Evolutionary conservation across 2,888 invertebrate genomes (phyloP).

Genomic region (Parnassius glacialis): DNA sequence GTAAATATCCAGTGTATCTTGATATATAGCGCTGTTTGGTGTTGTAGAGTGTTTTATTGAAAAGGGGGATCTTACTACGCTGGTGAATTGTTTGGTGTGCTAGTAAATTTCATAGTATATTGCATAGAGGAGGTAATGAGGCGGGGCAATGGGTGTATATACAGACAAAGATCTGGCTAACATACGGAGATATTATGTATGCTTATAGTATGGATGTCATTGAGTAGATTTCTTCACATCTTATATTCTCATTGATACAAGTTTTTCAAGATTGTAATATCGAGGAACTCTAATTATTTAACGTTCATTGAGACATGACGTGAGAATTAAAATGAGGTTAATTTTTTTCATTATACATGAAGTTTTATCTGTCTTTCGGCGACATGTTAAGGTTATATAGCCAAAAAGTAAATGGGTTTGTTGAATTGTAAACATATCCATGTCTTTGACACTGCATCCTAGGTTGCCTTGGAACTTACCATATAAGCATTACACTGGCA

Average conservation of each 20-base stretch:
- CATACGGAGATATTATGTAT: conserved; percentile 22
- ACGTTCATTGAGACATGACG: no score
- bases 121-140: conserved; percentile 68
- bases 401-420: no score
- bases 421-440: no score
- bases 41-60: conserved; percentile 72
- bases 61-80: conserved; percentile 55
- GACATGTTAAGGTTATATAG: no score
- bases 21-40: conserved; percentile 68
- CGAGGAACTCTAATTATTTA: not conserved
- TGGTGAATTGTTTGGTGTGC: conserved; percentile 49
- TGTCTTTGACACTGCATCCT: no score
- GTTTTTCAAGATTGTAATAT: conserved; percentile 11
- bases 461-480: no score
- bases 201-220: conserved; percentile 2
- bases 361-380: no score
- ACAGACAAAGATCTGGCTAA: conserved; percentile 63
- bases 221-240: not conserved
- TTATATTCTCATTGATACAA: conserved; percentile 8
- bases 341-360: no score
- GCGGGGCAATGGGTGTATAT: conserved; percentile 74
- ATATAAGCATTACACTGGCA: no score
- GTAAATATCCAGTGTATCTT: conserved; percentile 58
- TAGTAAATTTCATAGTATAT: conserved; percentile 62
- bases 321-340: no score